Base-by-base conservation (phyloP, 2,888 invertebrate species). In the Iphiclides podalirius region DNA sequence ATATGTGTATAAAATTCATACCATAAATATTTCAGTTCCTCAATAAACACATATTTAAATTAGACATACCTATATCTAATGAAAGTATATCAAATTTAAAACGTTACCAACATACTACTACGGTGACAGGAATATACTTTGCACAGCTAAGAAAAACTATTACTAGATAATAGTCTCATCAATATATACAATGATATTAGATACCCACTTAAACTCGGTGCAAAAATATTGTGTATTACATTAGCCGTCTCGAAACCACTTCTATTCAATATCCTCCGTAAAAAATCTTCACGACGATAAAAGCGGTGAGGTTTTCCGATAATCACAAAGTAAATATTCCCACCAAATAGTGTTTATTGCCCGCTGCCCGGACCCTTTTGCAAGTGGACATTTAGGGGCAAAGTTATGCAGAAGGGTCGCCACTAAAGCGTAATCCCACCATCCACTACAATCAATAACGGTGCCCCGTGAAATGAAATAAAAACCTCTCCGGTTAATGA, bases 241-340 rank as follows among this genome's bases (percentile, higher is more conserved):
- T n/a, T n/a, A n/a, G n/a, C n/a, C n/a, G 20, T 20, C 6, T 20
- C 20, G 20, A 20, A 20, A 20, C 3, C 66, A 78, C 82, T 83
- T 80, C 70, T 69, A 67, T 64, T 67, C 66, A 64, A 64, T 20
- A 38, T 20, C 17, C n/a, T n/a, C n/a, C 2, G 14, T 20, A 23
- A 16, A 38, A 23, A 39, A 23, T 33, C 13, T 26, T 1, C 13
- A 13, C 13, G 2, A 26, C 1, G n/a, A 23, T 4, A 26, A 20
- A 6, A 6, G 20, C 20, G 20, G 20, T 6, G 6, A 20, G 8
- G 26, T 9, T 52, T 43, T 23, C 16, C 38, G 20, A 15, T 39
- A 41, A 42, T 42, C 16, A 35, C 36, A 34, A 42, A 28, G 37
- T 38, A 44, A 35, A 43, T 26, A 38, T 15, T 42, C 38, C 38